A percentile compares a stretch with the other conserved stretches of the same genome.
Evolutionary conservation across 2,113 vertebrate species (phyloP).

Genomic region (Callipepla californica): DNA sequence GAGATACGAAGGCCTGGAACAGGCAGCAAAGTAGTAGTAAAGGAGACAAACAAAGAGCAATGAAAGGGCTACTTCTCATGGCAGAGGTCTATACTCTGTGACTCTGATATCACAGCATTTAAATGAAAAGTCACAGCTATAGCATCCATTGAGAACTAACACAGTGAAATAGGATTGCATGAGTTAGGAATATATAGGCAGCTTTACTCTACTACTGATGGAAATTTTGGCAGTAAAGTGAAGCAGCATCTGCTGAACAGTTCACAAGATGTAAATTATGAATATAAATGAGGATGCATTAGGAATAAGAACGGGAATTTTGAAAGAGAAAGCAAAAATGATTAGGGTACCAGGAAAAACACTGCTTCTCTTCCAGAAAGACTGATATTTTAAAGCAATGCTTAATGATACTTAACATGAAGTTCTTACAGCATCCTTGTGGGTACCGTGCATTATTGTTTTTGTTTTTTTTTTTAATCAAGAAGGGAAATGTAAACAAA

Average conservation of each 20-base stretch:
- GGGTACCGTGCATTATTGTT: neutral
- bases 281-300: neutral
- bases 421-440: neutral
- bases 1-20: neutral
- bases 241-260: neutral
- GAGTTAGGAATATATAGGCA: neutral
- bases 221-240: neutral
- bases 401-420: neutral
- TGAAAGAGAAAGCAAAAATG: neutral
- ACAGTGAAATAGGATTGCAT: neutral
- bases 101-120: neutral
- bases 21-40: neutral
- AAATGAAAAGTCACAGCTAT: neutral
- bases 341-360: neutral
- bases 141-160: neutral
- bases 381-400: neutral
- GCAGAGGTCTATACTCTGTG: neutral
- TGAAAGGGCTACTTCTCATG: neutral
- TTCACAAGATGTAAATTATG: neutral
- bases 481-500: neutral
- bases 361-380: neutral
- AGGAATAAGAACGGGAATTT: neutral
- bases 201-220: neutral
- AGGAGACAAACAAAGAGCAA: neutral
- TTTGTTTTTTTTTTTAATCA: accelerated